Conservation (phyloP, 2,113 vertebrate genomes). For the Percina caprodes region DNA sequence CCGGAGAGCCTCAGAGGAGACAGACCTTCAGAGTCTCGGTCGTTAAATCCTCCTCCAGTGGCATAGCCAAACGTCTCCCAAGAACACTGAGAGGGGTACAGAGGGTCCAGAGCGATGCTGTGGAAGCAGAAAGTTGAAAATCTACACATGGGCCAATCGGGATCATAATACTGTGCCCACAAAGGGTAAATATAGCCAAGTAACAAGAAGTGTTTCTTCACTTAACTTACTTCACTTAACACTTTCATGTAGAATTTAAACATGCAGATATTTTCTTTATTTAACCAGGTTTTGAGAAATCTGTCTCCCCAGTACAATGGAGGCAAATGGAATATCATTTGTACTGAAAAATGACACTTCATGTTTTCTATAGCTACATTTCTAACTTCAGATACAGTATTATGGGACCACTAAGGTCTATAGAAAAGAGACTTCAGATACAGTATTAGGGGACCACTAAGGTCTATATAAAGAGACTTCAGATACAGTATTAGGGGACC, state of each 20-base stretch:
- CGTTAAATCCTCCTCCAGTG: constrained; percentile 86
- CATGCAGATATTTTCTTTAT: not conserved
- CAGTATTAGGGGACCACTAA: too few relatives aligned
- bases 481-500: too few relatives aligned
- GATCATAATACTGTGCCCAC: not conserved
- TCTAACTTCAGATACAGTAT: too few relatives aligned
- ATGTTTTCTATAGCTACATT: not conserved
- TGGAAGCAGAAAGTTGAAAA: not conserved
- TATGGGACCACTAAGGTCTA: too few relatives aligned
- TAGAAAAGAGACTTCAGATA: too few relatives aligned
- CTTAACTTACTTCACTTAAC: too few relatives aligned
- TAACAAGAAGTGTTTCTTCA: not conserved
- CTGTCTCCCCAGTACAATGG: not conserved
- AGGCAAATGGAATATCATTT: not conserved
- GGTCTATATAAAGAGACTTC: too few relatives aligned
- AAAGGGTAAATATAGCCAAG: not conserved
- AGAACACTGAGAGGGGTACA: constrained; percentile 97
- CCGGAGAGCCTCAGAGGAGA: constrained; percentile 91
- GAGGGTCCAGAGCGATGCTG: constrained; percentile 96
- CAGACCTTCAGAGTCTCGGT: constrained; percentile 85
- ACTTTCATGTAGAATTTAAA: not conserved
- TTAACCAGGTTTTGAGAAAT: not conserved
- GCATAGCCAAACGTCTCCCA: constrained; percentile 98
- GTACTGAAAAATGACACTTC: not conserved
- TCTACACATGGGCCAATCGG: rapidly evolving